Evolutionary conservation across 2,113 vertebrate genomes (phyloP).

Genomic region (Connochaetes taurinus): DNA sequence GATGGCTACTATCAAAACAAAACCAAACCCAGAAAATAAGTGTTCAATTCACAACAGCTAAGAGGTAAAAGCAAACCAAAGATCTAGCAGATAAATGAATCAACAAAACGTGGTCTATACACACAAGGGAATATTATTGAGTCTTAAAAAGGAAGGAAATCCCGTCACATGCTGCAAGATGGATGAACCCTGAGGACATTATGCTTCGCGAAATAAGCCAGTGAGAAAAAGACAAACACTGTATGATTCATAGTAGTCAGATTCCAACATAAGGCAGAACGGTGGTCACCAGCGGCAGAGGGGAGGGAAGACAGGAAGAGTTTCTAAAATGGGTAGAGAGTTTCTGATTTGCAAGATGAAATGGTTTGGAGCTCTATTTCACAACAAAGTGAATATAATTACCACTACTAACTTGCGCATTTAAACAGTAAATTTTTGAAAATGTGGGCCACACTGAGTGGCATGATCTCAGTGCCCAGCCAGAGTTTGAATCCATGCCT

Average conservation of each 20-base stretch:
- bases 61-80: background rate
- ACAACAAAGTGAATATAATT: background rate
- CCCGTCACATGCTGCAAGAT: background rate
- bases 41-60: background rate
- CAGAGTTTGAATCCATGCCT: background rate
- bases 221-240: background rate
- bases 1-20: background rate
- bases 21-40: background rate
- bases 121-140: background rate
- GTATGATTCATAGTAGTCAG: background rate
- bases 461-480: background rate
- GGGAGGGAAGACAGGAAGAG: background rate
- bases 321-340: background rate
- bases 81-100: background rate
- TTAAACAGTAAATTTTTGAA: background rate
- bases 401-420: background rate
- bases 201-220: background rate
- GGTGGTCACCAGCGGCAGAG: background rate
- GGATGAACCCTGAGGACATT: background rate
- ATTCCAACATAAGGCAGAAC: background rate
- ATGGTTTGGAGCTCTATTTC: background rate
- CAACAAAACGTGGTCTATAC: background rate
- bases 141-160: background rate
- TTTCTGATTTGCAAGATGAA: background rate
- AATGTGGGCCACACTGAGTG: background rate